A percentile compares a stretch with the other conserved stretches of the same genome.
Evolutionary conservation across 2,797 vertebrate species (phyloP).

Genomic region (Micrastur ruficollis): DNA sequence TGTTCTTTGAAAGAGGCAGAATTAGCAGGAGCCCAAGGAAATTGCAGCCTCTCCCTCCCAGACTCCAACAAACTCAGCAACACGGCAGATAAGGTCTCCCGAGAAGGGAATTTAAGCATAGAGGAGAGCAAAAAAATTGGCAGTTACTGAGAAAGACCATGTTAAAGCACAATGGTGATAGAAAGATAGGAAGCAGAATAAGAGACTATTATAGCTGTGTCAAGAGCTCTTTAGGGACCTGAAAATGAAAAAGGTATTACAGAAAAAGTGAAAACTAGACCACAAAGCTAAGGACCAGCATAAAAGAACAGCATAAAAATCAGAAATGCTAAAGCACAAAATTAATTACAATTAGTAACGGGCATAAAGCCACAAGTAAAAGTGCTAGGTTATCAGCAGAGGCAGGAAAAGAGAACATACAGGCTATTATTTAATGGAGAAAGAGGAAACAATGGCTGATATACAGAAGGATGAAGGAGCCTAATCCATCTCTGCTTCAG

Average conservation of each 20-base stretch:
- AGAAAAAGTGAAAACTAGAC: background rate
- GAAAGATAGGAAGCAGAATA: background rate
- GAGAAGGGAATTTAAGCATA: background rate
- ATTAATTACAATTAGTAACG: slow-evolving; percentile 34
- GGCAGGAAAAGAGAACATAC: background rate
- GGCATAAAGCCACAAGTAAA: background rate
- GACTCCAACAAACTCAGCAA: background rate
- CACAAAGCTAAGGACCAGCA: background rate
- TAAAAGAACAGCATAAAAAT: background rate
- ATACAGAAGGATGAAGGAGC: background rate
- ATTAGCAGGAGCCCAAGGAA: background rate
- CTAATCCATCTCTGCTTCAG: slow-evolving; percentile 12
- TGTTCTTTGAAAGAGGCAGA: background rate
- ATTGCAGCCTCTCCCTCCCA: background rate
- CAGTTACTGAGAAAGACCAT: background rate
- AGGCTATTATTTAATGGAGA: background rate
- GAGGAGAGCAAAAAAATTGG: background rate
- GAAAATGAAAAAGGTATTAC: background rate
- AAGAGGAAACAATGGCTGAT: background rate
- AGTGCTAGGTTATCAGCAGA: background rate
- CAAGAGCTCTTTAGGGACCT: background rate
- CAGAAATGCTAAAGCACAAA: background rate
- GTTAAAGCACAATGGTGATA: background rate
- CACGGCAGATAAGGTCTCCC: background rate
- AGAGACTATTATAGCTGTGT: background rate